Evolutionary conservation across 2,797 vertebrate species (phyloP).

Genomic region (Protonibea diacanthus): DNA sequence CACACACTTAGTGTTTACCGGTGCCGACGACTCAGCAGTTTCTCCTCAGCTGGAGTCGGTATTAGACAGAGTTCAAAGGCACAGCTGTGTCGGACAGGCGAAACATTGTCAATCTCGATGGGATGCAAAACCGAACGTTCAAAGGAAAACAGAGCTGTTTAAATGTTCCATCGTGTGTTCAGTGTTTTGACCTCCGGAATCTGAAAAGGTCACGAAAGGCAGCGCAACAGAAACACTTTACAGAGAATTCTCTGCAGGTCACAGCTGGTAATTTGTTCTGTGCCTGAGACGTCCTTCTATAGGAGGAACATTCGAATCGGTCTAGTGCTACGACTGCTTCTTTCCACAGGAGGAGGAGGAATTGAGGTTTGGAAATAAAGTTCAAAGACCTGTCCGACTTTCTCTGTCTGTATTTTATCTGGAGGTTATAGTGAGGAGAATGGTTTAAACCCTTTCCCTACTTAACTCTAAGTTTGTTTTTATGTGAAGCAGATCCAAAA

Average conservation of each 20-base stretch:
- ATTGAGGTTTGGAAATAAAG: slow-evolving; percentile 20
- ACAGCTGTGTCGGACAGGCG: slow-evolving; percentile 49
- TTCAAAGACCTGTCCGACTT: background rate
- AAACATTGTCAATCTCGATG: slow-evolving; percentile 45
- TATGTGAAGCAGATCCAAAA: slow-evolving; percentile 47
- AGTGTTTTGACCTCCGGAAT: slow-evolving; percentile 34
- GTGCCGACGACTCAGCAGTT: slow-evolving; percentile 71
- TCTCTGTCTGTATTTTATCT: slow-evolving; percentile 23
- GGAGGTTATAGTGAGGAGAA: slow-evolving; percentile 25
- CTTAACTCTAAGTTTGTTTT: slow-evolving; percentile 27
- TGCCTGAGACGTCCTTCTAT: slow-evolving; percentile 15
- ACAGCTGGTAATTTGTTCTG: slow-evolving; percentile 20
- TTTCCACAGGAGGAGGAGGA: slow-evolving; percentile 21
- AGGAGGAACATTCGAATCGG: slow-evolving; percentile 38
- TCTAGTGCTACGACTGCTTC: background rate
- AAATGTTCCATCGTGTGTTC: slow-evolving; percentile 31
- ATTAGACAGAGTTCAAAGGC: slow-evolving; percentile 65
- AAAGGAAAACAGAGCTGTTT: slow-evolving; percentile 51
- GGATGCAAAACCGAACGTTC: slow-evolving; percentile 40
- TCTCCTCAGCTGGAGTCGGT: slow-evolving; percentile 57
- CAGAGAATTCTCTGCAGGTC: slow-evolving; percentile 22
- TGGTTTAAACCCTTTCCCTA: slow-evolving; percentile 29
- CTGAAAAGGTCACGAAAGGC: slow-evolving; percentile 29
- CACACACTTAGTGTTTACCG: slow-evolving; percentile 34
- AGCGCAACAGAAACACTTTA: slow-evolving; percentile 21